A percentile compares a stretch with the other conserved stretches of the same genome.
Evolutionary conservation across 2,113 vertebrate species (phyloP).

Genomic region (Delphinapterus leucas): DNA sequence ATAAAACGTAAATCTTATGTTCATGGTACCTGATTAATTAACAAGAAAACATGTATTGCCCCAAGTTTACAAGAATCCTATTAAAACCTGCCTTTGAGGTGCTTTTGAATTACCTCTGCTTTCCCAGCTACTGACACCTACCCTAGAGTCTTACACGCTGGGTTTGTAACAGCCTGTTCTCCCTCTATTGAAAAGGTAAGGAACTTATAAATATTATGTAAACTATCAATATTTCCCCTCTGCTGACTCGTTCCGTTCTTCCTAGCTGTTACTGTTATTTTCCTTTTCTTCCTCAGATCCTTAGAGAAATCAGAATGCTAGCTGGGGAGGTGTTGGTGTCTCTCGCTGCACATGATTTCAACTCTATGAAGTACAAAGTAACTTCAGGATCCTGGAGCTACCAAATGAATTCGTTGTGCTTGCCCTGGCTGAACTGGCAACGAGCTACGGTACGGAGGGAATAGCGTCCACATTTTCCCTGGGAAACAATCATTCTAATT

Average conservation of each 20-base stretch:
- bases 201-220: background rate
- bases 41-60: background rate
- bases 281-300: slow-evolving; percentile 37
- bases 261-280: background rate
- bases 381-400: slow-evolving; percentile 72
- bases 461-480: background rate
- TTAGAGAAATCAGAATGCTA: slow-evolving; percentile 68
- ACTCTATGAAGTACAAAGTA: slow-evolving; percentile 68
- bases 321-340: slow-evolving; percentile 71
- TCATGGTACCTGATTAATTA: background rate
- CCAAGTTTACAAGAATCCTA: background rate
- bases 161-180: background rate
- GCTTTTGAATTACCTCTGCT: background rate
- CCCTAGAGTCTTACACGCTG: background rate
- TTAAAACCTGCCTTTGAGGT: background rate
- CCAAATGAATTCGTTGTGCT: slow-evolving; percentile 70
- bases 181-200: background rate
- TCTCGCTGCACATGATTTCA: slow-evolving; percentile 73
- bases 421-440: slow-evolving; percentile 68
- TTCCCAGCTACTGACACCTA: background rate
- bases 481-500: background rate
- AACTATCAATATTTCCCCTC: background rate
- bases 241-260: background rate
- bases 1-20: background rate
- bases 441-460: slow-evolving; percentile 54